phyloP scores from a whole-genome alignment of 2,888 invertebrate genomes.

The Hydrotaea cyrtoneurina region DNA sequence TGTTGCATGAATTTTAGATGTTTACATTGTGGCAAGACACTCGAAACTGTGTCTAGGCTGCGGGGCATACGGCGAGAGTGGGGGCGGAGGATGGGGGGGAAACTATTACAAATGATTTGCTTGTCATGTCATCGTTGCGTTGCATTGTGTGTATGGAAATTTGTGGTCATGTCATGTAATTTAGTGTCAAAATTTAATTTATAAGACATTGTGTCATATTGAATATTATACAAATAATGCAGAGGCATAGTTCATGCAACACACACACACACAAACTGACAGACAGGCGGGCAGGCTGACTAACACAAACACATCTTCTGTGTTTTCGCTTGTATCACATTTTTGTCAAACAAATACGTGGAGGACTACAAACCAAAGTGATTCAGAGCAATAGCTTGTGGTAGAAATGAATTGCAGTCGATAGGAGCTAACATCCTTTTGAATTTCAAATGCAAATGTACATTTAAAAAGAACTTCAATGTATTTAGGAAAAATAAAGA shows the following conservation, averaged over 20 bases:
- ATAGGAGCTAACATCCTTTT: no score
- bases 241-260: not conserved
- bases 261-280: not conserved
- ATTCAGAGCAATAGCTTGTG: no score
- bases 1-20: not conserved
- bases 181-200: constrained; percentile 63
- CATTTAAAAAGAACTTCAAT: no score
- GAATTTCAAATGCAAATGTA: no score
- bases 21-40: not conserved
- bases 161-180: constrained; percentile 64
- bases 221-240: constrained; percentile 1
- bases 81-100: not conserved
- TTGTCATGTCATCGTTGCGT: constrained; percentile 38
- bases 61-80: not conserved
- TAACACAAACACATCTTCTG: no score
- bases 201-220: constrained; percentile 43
- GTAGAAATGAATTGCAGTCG: no score
- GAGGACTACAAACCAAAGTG: no score
- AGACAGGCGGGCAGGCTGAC: no score
- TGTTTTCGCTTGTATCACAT: no score
- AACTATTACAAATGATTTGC: constrained; percentile 30
- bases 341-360: no score
- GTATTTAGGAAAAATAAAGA: no score
- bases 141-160: constrained; percentile 24
- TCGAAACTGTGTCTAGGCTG: not conserved